Conservation (phyloP, 2,797 vertebrate species). For the Ctenosaura bakeri region DNA sequence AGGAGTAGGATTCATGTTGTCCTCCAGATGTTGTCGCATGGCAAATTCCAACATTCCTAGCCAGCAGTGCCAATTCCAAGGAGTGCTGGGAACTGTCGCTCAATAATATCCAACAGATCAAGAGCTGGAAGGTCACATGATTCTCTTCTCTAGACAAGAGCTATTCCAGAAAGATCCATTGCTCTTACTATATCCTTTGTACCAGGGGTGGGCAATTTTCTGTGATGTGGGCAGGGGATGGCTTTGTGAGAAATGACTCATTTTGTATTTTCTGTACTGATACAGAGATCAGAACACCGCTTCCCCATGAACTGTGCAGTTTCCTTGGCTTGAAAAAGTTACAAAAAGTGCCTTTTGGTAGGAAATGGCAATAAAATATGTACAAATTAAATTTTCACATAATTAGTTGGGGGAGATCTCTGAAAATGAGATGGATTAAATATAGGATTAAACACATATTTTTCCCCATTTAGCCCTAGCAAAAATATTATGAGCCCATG, state of each 20-base stretch:
- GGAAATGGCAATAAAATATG: not conserved
- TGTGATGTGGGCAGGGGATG: not conserved
- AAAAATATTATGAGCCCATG: not conserved
- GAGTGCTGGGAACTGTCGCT: too few species aligned
- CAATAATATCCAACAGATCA: too few species aligned
- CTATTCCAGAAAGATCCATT: not conserved
- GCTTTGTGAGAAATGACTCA: too few species aligned
- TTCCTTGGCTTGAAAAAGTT: not conserved
- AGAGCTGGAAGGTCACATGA: too few species aligned
- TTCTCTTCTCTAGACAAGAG: not conserved
- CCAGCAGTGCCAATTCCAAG: too few species aligned
- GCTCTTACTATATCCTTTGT: not conserved
- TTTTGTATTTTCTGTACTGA: not conserved
- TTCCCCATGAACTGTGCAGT: not conserved
- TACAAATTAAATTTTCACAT: not conserved
- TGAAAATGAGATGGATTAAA: not conserved
- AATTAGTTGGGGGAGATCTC: not conserved
- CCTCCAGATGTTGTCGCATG: too few species aligned
- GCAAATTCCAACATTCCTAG: too few species aligned
- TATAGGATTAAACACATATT: not conserved
- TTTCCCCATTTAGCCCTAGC: not conserved
- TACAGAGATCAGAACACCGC: not conserved
- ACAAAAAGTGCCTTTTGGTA: not conserved
- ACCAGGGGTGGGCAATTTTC: not conserved
- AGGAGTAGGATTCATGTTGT: too few species aligned